Evolutionary conservation across 2,888 invertebrate species (phyloP), one percentile per base, ranked within the genome.

Genomic region (Labia minor): DNA sequence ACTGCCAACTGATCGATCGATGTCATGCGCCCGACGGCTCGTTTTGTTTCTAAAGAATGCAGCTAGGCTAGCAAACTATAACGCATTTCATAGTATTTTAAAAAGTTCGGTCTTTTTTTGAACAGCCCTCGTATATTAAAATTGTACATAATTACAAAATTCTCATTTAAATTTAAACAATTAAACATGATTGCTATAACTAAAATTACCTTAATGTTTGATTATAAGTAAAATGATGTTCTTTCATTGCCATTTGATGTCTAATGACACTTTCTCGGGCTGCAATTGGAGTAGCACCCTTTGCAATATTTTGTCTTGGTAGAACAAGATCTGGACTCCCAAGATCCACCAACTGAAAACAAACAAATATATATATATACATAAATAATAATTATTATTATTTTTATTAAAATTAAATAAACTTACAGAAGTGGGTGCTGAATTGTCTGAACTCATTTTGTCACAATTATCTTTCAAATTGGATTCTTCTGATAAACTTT

Each of bases 181-280:
- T n/a, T n/a, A n/a, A n/a, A n/a, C n/a, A n/a, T n/a, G n/a, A n/a
- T n/a, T n/a, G n/a, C n/a, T n/a, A n/a, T n/a, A n/a, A n/a, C n/a
- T 6, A 18, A 20, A 64, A 75, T 72, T 74, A 85, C 84, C 84
- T 83, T 72, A 89, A 86, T 72, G 82, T 83, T 76, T 88, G 85
- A 18, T 83, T 83, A 72, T 86, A 84, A 37, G 89, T 90, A 75
- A 88, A 92, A 71, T 90, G 88, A 71, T 84, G 82, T 75, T 91
- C 89, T 74, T 87, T 87, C 72, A 88, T 84, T 69, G 84, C 82
- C 84, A 92, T 87, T 75, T 89, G 87, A 74, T 87, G 84, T 70
- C 86, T 85, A 65, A 92, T 86, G 63, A 89, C 83, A 68, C 87
- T 89, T 76, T 92, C 92, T 72, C 92, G 81, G 62, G 87, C 80